These are phyloP conservation scores for Lasius platythorax DNA, from an alignment of 2,888 invertebrate genomes.

Conservation along the genomic window DNA sequence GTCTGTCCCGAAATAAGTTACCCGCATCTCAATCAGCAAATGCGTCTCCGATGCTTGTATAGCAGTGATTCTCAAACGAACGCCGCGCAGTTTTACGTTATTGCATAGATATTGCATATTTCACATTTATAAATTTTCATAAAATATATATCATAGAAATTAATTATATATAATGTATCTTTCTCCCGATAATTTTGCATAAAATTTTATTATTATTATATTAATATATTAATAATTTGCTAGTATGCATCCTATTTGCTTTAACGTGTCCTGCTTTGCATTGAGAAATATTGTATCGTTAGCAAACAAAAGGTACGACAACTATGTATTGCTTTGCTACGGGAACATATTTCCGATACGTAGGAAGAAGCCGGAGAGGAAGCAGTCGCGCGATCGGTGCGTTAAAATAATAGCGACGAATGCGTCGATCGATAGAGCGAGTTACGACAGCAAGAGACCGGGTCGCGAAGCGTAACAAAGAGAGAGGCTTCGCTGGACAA, in stretches of 20 bases:
- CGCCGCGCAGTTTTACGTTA: background rate
- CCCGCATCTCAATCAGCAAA: conserved; percentile 20
- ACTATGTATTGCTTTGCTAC: background rate
- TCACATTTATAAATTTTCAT: background rate
- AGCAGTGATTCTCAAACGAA: conserved; percentile 26
- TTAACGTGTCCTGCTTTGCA: background rate
- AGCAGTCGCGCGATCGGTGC: conserved; percentile 19
- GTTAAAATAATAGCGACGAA: conserved; percentile 23
- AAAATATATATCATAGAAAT: background rate
- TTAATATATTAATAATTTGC: background rate
- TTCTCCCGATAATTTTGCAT: background rate
- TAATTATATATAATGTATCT: background rate
- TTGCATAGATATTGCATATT: background rate
- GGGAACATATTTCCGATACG: background rate
- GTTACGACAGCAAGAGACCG: conserved; percentile 8
- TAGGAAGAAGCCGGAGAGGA: conserved; percentile 12
- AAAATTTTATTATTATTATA: background rate
- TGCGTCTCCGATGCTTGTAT: background rate
- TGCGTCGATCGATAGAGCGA: conserved; percentile 20
- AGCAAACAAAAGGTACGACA: background rate
- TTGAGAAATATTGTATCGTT: background rate
- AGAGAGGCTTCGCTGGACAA: background rate
- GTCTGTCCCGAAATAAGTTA: conserved; percentile 43
- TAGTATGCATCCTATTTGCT: background rate
- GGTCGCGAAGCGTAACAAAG: conserved; percentile 31